phyloP scores from a whole-genome alignment of 2,113 vertebrate species.

The Rhynchopsitta pachyrhyncha region DNA sequence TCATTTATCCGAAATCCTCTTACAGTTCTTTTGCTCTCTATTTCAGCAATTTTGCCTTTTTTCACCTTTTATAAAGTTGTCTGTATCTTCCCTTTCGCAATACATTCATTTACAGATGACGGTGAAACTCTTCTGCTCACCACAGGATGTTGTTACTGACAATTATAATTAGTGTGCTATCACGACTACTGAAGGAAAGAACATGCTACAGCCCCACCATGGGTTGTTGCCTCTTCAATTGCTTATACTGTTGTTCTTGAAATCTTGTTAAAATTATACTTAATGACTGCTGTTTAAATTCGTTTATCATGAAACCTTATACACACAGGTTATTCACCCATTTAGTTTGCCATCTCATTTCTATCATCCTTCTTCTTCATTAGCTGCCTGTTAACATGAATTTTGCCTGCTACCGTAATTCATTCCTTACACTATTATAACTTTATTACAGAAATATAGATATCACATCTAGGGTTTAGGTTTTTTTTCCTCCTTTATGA shows the following conservation, averaged over 20 bases:
- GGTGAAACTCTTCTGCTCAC: background rate
- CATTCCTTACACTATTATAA: background rate
- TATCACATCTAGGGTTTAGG: background rate
- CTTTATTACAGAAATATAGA: background rate
- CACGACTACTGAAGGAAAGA: constrained; percentile 15
- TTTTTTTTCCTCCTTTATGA: background rate
- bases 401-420: background rate
- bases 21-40: background rate
- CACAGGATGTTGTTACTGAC: constrained; percentile 57
- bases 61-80: background rate
- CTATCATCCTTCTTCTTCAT: background rate
- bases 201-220: constrained; percentile 53
- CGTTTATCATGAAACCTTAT: constrained; percentile 51
- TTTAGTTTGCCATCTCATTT: constrained; percentile 27
- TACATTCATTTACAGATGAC: constrained; percentile 26
- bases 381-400: background rate
- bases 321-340: constrained; percentile 46
- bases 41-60: background rate
- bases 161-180: constrained; percentile 39
- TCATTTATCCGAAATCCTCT: background rate
- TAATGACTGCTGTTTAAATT: constrained; percentile 68
- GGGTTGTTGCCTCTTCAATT: constrained; percentile 70
- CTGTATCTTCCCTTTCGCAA: constrained; percentile 27
- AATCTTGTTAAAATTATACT: constrained; percentile 64
- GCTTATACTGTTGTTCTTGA: constrained; percentile 59